These are phyloP conservation scores for Heliconius ismenius DNA, from an alignment of 2,888 invertebrate genomes.

Conservation along the genomic window DNA sequence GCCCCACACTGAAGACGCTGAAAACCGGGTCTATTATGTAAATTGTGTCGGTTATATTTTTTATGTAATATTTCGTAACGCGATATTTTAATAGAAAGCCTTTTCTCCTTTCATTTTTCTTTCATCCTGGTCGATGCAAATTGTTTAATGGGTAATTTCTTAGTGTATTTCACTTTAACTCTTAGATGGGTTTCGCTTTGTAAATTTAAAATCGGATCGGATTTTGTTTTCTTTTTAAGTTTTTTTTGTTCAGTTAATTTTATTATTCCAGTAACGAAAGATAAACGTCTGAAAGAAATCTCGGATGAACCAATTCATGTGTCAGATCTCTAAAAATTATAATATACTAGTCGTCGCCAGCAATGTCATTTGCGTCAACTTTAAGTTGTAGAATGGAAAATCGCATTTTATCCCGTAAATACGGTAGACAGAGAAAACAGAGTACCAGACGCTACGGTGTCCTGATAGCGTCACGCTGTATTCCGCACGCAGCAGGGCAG, in stretches of 20 bases:
- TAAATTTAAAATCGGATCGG: constrained; percentile 38
- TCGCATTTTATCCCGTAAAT: too few relatives aligned
- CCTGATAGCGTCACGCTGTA: too few relatives aligned
- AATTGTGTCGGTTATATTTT: constrained; percentile 48
- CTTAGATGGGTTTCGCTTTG: constrained; percentile 28
- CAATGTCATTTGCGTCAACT: too few relatives aligned
- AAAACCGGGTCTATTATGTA: constrained; percentile 50
- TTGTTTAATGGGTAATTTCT: constrained; percentile 43
- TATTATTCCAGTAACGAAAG: background rate
- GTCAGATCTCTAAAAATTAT: background rate
- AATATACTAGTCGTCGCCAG: too few relatives aligned
- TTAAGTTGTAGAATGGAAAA: too few relatives aligned
- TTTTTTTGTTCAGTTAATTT: background rate
- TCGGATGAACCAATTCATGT: background rate
- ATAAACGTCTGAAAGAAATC: background rate
- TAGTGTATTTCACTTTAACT: constrained; percentile 20
- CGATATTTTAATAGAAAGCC: constrained; percentile 48
- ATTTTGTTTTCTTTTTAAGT: constrained; percentile 22
- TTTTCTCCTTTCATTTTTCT: constrained; percentile 35
- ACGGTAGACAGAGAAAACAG: too few relatives aligned
- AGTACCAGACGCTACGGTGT: too few relatives aligned
- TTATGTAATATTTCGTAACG: constrained; percentile 49
- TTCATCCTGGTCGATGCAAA: constrained; percentile 41
- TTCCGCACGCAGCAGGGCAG: too few relatives aligned
- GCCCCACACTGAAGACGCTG: constrained; percentile 51